Evolutionary conservation across 1,140 invertebrate species (phyloP).

Genomic region (Dryas iulia): DNA sequence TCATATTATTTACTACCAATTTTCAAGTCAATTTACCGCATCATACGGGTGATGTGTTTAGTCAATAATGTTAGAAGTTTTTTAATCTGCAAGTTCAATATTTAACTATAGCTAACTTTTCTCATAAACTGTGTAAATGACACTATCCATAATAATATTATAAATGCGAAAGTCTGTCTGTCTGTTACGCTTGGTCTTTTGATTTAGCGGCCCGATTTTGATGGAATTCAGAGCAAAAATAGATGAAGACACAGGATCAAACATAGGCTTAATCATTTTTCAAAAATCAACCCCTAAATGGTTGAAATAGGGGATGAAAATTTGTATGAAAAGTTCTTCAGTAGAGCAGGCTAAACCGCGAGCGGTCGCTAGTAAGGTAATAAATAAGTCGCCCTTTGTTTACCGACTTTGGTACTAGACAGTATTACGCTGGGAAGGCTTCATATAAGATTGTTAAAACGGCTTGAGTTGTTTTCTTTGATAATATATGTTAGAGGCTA

Average conservation of each 20-base stretch:
- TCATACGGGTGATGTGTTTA: not conserved
- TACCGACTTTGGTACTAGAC: conserved; percentile 8
- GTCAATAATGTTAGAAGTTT: conserved; percentile 29
- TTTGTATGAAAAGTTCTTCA: too few species aligned
- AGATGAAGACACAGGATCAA: too few species aligned
- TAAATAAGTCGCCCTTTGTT: conserved; percentile 9
- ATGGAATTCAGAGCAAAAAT: too few species aligned
- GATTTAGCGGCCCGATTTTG: too few species aligned
- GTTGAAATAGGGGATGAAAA: too few species aligned
- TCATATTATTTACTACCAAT: not conserved
- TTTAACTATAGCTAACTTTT: conserved; percentile 13
- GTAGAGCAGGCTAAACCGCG: too few species aligned
- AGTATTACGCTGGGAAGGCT: conserved; percentile 9
- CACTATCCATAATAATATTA: too few species aligned
- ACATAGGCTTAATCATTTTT: too few species aligned
- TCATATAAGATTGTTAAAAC: not conserved
- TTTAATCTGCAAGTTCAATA: conserved; percentile 30
- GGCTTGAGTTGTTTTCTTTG: conserved; percentile 13
- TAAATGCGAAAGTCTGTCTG: too few species aligned
- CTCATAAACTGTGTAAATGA: conserved; percentile 3
- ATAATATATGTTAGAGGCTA: not conserved
- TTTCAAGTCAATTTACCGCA: not conserved
- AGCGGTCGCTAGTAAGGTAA: too few species aligned
- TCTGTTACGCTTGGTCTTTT: too few species aligned
- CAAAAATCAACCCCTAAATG: too few species aligned